Base-by-base conservation (phyloP, 2,113 vertebrate genomes). In the Eurystomus gularis region DNA sequence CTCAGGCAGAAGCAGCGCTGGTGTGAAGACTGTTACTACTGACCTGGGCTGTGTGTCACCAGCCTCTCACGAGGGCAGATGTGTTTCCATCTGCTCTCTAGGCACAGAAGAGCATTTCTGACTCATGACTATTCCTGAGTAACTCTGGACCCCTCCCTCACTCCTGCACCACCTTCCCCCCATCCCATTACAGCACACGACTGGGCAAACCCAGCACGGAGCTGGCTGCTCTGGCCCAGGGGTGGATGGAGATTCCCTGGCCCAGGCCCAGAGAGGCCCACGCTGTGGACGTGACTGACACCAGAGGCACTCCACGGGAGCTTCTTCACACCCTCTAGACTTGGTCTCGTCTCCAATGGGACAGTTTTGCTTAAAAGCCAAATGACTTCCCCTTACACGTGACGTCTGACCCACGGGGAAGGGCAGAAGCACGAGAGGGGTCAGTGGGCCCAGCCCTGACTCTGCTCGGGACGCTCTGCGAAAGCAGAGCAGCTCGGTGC, bases 41-140 rank as follows among this genome's bases (percentile, higher is more conserved):
- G 54, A 11, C 52, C 44, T 10, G 72, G 48, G 42, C 79, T 48
- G 37, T 1, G 2, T 6, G 31, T 20, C 61, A 26, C 49, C 17
- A 2, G 0, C 11, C 14, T 44, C 52, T 21, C 3, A 1, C 8
- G 2, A n/a, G 1, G 24, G 35, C 2, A 73, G 14, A 9, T 16
- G 57, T 28, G 60, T 44, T 78, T 42, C 39, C 54, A 65, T 25
- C 68, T 57, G 81, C 77, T 77, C 65, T 68, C 35, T 23, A 1
- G 5, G 15, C 9, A 31, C 4, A 7, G 39, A 13, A 16, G 17
- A 18, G 4, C 15, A 13, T 65, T 73, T 76, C 40, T 62, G 69
- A 25, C 44, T 46, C 44, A 1, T 3, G 28, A 33, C 44, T 81
- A 5, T 10, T 77, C n/a, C 81, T 33, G 29, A 84, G 0, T 6